phyloP scores from a whole-genome alignment of 2,113 vertebrate genomes.

The Tinamus guttatus region DNA sequence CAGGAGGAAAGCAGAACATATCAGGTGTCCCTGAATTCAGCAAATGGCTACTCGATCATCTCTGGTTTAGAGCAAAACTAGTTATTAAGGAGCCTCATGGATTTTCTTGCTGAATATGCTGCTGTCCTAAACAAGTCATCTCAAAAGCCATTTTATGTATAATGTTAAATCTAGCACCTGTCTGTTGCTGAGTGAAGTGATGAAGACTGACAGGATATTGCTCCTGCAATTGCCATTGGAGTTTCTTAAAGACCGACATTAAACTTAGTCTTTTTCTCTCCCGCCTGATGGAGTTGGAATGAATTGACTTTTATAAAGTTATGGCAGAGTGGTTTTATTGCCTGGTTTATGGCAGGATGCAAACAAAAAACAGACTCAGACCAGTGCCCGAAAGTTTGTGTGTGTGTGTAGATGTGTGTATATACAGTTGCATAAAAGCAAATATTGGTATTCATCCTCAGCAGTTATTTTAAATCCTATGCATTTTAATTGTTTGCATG shows the following conservation, averaged over 20 bases:
- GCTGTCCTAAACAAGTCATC: not conserved
- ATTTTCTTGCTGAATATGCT: not conserved
- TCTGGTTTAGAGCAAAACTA: not conserved
- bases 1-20: not conserved
- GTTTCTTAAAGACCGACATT: not conserved
- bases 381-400: not conserved
- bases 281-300: not conserved
- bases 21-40: rapidly evolving
- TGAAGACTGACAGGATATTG: not conserved
- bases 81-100: not conserved
- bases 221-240: not conserved
- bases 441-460: not conserved
- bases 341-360: not conserved
- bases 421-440: not conserved
- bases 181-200: not conserved
- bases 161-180: not conserved
- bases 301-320: not conserved
- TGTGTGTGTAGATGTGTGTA: not conserved
- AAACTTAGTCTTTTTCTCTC: not conserved
- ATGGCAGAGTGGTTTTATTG: not conserved
- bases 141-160: not conserved
- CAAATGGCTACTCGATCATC: not conserved
- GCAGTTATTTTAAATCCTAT: not conserved
- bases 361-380: not conserved
- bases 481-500: not conserved